These are phyloP conservation scores for Sesamia nonagrioides DNA, from an alignment of 1,140 invertebrate species.

Conservation along the genomic window DNA sequence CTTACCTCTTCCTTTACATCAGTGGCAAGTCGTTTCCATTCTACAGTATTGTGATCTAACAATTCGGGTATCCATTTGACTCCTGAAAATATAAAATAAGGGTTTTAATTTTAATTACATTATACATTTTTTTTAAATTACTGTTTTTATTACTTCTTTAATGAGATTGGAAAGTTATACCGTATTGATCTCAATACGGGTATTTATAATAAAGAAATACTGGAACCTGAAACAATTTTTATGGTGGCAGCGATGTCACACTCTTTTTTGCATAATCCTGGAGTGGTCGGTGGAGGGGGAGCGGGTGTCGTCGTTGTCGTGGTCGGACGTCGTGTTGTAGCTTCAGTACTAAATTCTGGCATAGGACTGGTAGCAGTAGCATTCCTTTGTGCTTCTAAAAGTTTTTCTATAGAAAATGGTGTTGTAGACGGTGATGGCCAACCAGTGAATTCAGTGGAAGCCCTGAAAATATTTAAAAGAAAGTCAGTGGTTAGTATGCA, in stretches of 20 bases:
- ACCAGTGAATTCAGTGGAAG: conserved; percentile 95
- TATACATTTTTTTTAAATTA: too few relatives aligned
- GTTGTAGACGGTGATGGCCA: conserved; percentile 95
- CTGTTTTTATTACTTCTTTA: too few relatives aligned
- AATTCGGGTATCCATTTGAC: conserved; percentile 95
- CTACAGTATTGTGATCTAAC: conserved; percentile 94
- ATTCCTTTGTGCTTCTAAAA: conserved; percentile 91
- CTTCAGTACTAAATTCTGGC: conserved; percentile 84
- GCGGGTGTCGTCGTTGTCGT: conserved; percentile 93
- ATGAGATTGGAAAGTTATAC: too few relatives aligned
- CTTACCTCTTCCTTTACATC: conserved; percentile 93
- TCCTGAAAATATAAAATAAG: conserved; percentile 77
- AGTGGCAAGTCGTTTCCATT: conserved; percentile 94
- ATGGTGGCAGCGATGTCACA: conserved; percentile 95
- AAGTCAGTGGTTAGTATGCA: conserved; percentile 17
- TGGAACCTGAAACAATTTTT: conserved; percentile 91
- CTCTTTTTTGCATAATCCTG: conserved; percentile 92
- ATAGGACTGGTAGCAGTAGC: conserved; percentile 87
- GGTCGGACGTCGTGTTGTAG: conserved; percentile 89
- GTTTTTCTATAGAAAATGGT: conserved; percentile 94
- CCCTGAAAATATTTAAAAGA: conserved; percentile 85
- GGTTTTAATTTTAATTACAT: neutral
- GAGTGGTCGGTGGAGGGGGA: conserved; percentile 92
- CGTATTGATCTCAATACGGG: neutral
- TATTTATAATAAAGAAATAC: neutral